These are phyloP conservation scores for Diabrotica balteata DNA, from an alignment of 2,888 invertebrate species.

Conservation along the genomic window DNA sequence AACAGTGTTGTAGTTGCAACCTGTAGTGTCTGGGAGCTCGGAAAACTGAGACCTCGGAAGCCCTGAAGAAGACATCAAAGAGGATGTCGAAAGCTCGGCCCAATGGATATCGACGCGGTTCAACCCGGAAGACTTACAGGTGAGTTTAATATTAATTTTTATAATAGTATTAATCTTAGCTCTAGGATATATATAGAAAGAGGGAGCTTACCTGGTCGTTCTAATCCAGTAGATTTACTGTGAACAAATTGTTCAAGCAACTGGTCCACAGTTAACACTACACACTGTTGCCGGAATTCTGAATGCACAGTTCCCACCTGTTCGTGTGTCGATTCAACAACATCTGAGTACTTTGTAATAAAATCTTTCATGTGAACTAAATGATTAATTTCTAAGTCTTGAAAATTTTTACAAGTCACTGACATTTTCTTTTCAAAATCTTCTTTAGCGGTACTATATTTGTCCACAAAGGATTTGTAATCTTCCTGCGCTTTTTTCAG, in stretches of 20 bases:
- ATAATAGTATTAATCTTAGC: too few relatives aligned
- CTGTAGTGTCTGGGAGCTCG: too few relatives aligned
- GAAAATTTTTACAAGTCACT: slow-evolving; percentile 90
- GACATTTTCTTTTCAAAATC: slow-evolving; percentile 98
- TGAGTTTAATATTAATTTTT: too few relatives aligned
- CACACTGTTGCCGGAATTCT: slow-evolving; percentile 90
- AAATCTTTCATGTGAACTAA: slow-evolving; percentile 95
- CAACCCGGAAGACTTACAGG: too few relatives aligned
- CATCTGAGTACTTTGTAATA: slow-evolving; percentile 85
- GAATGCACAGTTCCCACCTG: slow-evolving; percentile 92
- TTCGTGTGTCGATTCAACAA: slow-evolving; percentile 88
- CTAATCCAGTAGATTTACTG: slow-evolving; percentile 91
- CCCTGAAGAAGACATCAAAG: too few relatives aligned
- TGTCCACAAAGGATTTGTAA: slow-evolving; percentile 88
- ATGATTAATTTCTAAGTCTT: slow-evolving; percentile 93
- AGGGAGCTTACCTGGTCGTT: slow-evolving; percentile 81
- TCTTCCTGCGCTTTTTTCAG: slow-evolving; percentile 95
- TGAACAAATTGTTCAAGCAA: slow-evolving; percentile 90
- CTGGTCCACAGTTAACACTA: slow-evolving; percentile 91
- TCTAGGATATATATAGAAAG: too few relatives aligned
- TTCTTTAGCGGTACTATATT: slow-evolving; percentile 88
- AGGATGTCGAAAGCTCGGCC: too few relatives aligned
- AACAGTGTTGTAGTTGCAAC: too few relatives aligned
- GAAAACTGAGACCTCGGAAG: too few relatives aligned
- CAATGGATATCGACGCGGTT: too few relatives aligned